These are phyloP conservation scores for Mythimna ferrago DNA, from an alignment of 2,888 invertebrate species.

Conservation along the genomic window DNA sequence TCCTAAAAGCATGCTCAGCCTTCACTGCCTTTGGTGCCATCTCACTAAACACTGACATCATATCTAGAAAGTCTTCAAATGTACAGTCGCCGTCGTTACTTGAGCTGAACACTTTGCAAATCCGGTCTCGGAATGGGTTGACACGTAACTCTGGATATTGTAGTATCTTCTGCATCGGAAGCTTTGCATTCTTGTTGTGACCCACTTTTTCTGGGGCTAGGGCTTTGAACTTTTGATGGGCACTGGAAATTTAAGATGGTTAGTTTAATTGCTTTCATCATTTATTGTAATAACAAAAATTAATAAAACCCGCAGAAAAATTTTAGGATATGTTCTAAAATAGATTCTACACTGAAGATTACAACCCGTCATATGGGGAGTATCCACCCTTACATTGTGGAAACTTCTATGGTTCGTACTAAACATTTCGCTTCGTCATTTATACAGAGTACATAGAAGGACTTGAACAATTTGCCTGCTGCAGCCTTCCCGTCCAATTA, in stretches of 20 bases:
- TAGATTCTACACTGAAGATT: too few species aligned
- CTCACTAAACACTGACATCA: conserved; percentile 99
- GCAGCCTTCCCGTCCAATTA: too few species aligned
- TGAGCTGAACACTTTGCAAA: conserved; percentile 97
- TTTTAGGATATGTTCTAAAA: neutral
- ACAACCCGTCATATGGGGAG: too few species aligned
- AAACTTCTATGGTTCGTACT: too few species aligned
- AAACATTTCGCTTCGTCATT: too few species aligned
- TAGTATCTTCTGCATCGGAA: conserved; percentile 95
- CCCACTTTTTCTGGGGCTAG: conserved; percentile 97
- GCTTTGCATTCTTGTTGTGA: conserved; percentile 96
- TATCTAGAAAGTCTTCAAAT: conserved; percentile 98
- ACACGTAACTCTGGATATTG: conserved; percentile 97
- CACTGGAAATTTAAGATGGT: conserved; percentile 89
- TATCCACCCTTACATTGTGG: too few species aligned
- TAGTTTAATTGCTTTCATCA: too few species aligned
- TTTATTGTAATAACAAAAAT: neutral
- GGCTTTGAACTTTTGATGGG: conserved; percentile 97
- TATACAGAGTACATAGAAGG: too few species aligned
- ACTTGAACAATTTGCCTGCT: too few species aligned
- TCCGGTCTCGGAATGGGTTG: conserved; percentile 97
- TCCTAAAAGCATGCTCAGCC: conserved; percentile 98
- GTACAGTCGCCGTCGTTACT: conserved; percentile 97
- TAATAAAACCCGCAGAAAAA: too few species aligned
- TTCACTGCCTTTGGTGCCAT: conserved; percentile 97